Evolutionary conservation across 2,113 vertebrate genomes (phyloP).

Genomic region (Megaceryle maxima): DNA sequence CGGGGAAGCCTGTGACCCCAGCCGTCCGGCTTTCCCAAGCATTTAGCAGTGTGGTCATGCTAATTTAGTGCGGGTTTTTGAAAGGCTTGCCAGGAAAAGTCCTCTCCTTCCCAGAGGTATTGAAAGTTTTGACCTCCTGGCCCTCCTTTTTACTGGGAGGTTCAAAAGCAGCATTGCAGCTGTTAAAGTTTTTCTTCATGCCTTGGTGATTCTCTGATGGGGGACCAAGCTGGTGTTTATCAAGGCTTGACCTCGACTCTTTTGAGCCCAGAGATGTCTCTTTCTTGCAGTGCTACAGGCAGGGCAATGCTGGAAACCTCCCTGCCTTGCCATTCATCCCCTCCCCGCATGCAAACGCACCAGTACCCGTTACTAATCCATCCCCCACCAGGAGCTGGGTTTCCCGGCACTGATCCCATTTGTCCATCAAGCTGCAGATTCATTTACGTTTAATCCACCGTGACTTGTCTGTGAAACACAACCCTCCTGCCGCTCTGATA

Average conservation of each 20-base stretch:
- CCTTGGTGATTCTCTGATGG: conserved; percentile 23
- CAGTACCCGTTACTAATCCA: background rate
- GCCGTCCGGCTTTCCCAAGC: conserved; percentile 26
- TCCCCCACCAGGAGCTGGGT: background rate
- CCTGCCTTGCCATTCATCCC: background rate
- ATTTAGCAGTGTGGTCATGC: conserved; percentile 55
- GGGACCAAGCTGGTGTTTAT: conserved; percentile 47
- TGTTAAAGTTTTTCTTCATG: conserved; percentile 64
- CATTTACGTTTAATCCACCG: conserved; percentile 11
- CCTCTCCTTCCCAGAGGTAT: conserved; percentile 50
- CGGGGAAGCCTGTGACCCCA: conserved; percentile 12
- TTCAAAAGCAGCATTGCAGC: conserved; percentile 65
- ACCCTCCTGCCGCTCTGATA: background rate
- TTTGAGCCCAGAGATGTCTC: background rate
- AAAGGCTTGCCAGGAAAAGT: conserved; percentile 51
- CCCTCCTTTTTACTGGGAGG: conserved; percentile 35
- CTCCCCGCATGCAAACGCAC: background rate
- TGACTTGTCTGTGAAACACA: background rate
- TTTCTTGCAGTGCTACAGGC: background rate
- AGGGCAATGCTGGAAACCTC: conserved; percentile 1
- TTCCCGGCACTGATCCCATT: conserved; percentile 1
- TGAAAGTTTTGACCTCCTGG: conserved; percentile 52
- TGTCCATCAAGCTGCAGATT: conserved; percentile 37
- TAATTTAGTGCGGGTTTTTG: conserved; percentile 61
- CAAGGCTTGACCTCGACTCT: conserved; percentile 53